These are phyloP conservation scores for Litoditis marina DNA, from an alignment of 2,888 invertebrate genomes.

Conservation along the genomic window DNA sequence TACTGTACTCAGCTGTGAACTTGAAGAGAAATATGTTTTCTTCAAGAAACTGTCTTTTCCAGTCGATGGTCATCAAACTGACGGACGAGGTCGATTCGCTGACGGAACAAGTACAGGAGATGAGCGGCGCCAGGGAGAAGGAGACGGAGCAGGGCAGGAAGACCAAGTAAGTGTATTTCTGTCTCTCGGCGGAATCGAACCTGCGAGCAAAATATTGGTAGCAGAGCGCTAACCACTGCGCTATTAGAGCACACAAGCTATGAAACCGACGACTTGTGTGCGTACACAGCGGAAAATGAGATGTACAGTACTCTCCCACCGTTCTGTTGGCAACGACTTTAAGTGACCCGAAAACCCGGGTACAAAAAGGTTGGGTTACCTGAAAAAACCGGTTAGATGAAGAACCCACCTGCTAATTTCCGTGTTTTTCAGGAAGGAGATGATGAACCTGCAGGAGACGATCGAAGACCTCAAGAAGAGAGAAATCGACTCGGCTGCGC, in stretches of 20 bases:
- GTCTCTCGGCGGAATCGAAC: too few relatives aligned
- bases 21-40: neutral
- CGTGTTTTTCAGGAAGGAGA: constrained; percentile 18
- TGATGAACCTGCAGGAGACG: constrained; percentile 13
- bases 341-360: too few relatives aligned
- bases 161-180: constrained; percentile 18
- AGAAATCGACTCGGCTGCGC: constrained; percentile 18
- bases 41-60: neutral
- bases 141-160: constrained; percentile 24
- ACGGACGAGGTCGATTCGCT: constrained; percentile 42
- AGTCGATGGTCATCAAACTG: constrained; percentile 32
- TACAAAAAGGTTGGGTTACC: too few relatives aligned
- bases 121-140: constrained; percentile 19
- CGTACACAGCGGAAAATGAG: too few relatives aligned
- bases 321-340: too few relatives aligned
- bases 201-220: too few relatives aligned
- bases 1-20: too few relatives aligned
- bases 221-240: too few relatives aligned
- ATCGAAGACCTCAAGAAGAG: constrained; percentile 20
- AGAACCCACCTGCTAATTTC: too few relatives aligned
- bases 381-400: too few relatives aligned
- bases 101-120: constrained; percentile 30
- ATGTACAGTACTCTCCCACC: too few relatives aligned
- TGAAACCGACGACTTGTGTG: neutral
- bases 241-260: too few relatives aligned